These are phyloP conservation scores for Pluvialis apricaria DNA, from an alignment of 2,113 vertebrate genomes.

Conservation along the genomic window DNA sequence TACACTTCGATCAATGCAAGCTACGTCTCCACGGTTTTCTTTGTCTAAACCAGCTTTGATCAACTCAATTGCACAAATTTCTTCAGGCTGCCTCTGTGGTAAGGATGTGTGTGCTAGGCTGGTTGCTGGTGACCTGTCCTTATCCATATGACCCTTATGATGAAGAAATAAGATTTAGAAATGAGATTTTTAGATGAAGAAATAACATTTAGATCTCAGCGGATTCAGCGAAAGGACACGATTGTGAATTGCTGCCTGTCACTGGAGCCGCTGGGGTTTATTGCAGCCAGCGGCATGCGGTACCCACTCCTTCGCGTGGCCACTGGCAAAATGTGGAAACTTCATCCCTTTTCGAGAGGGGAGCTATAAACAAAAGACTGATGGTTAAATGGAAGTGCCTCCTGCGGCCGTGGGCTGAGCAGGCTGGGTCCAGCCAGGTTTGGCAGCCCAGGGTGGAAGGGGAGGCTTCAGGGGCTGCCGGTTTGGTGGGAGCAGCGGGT, in stretches of 20 bases:
- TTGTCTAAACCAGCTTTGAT: constrained; percentile 43
- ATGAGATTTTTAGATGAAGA: not conserved
- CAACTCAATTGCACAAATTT: constrained; percentile 11
- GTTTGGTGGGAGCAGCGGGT: not conserved
- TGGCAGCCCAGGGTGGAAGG: not conserved
- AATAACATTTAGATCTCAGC: not conserved
- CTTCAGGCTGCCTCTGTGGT: not conserved
- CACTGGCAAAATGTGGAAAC: not conserved
- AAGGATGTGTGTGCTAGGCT: not conserved
- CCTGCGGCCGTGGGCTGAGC: not conserved
- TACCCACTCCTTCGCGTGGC: rapidly evolving
- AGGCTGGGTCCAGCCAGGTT: not conserved
- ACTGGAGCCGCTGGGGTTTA: not conserved
- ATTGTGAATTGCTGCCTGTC: not conserved
- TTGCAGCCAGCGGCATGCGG: rapidly evolving
- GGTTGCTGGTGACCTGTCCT: not conserved
- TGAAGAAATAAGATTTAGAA: constrained; percentile 1
- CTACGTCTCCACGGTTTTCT: not conserved
- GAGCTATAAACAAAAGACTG: not conserved
- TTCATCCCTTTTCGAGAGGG: not conserved
- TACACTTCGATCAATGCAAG: constrained; percentile 27
- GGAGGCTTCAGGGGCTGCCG: not conserved
- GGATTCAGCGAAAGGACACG: not conserved
- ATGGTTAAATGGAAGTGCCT: not conserved
- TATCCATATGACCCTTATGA: not conserved